A percentile compares a stretch with the other conserved stretches of the same genome.
phyloP scores from a whole-genome alignment of 2,797 vertebrate species.

The Adrianichthys oophorus region DNA sequence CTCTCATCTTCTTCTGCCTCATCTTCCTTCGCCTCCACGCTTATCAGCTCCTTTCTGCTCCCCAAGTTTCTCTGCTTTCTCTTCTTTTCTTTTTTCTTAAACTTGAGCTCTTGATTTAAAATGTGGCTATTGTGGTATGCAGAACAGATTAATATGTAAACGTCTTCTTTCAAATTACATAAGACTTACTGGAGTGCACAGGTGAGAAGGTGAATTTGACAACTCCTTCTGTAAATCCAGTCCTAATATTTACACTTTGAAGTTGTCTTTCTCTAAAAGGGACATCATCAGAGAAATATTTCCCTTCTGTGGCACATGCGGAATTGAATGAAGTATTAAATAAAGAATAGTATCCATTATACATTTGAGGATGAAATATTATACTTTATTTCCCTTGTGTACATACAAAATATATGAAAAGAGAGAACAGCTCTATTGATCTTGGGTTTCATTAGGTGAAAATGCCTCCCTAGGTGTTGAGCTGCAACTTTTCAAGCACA shows the following conservation, averaged over 20 bases:
- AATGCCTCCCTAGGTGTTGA: slow-evolving; percentile 70
- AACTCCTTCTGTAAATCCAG: slow-evolving; percentile 37
- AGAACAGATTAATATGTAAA: slow-evolving; percentile 81
- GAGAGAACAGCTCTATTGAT: slow-evolving; percentile 77
- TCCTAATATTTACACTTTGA: slow-evolving; percentile 46
- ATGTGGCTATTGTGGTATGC: slow-evolving; percentile 59
- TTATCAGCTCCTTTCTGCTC: slow-evolving; percentile 64
- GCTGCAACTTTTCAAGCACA: slow-evolving; percentile 72
- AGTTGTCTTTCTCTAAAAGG: slow-evolving; percentile 55
- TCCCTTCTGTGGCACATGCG: slow-evolving; percentile 50
- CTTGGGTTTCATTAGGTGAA: slow-evolving; percentile 80
- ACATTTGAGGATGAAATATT: slow-evolving; percentile 80
- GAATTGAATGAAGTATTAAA: slow-evolving; percentile 76
- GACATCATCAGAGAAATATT: slow-evolving; percentile 70
- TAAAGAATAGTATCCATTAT: slow-evolving; percentile 81
- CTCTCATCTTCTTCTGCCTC: slow-evolving; percentile 59
- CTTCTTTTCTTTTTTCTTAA: slow-evolving; percentile 35
- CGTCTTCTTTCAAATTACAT: slow-evolving; percentile 78
- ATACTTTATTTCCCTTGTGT: slow-evolving; percentile 81
- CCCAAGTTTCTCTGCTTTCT: slow-evolving; percentile 32
- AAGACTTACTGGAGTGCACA: slow-evolving; percentile 68
- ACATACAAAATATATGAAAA: slow-evolving; percentile 75
- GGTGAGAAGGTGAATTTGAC: slow-evolving; percentile 46
- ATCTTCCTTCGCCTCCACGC: slow-evolving; percentile 50
- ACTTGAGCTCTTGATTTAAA: slow-evolving; percentile 76